Percentiles rank a stretch among this genome's conserved stretches.
These are phyloP conservation scores for Pollenia angustigena DNA, from an alignment of 2,888 invertebrate genomes.

Conservation along the genomic window DNA sequence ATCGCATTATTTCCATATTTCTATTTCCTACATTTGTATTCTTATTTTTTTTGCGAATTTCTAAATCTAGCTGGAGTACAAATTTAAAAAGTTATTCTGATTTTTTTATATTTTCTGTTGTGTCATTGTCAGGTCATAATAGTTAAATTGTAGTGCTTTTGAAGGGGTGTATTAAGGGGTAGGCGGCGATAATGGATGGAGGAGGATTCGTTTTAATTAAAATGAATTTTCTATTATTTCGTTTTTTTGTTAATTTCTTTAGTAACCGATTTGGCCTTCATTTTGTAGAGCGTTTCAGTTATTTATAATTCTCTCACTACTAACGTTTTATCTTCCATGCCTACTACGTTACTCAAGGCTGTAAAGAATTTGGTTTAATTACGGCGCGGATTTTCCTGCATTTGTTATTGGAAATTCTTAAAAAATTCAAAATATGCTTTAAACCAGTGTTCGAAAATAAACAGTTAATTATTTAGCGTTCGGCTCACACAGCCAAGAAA, in stretches of 20 bases:
- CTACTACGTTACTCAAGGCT: too few relatives aligned
- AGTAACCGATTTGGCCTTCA: neutral
- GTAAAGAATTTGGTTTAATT: too few relatives aligned
- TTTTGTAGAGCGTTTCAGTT: neutral
- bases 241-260: neutral
- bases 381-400: too few relatives aligned
- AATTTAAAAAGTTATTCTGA: slow-evolving; percentile 16
- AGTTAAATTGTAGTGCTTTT: slow-evolving; percentile 35
- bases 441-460: too few relatives aligned
- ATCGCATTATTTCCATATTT: slow-evolving; percentile 30
- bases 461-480: too few relatives aligned
- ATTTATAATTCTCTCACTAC: neutral
- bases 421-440: too few relatives aligned
- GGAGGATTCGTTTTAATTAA: neutral
- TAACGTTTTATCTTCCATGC: too few relatives aligned
- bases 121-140: slow-evolving; percentile 67
- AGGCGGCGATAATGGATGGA: neutral
- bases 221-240: neutral
- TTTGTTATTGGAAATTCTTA: too few relatives aligned
- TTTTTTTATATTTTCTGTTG: slow-evolving; percentile 55
- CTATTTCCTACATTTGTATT: slow-evolving; percentile 7
- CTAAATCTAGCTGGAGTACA: slow-evolving; percentile 12
- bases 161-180: neutral
- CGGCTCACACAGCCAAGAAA: too few relatives aligned
- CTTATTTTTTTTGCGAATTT: slow-evolving; percentile 19